Evolutionary conservation across 2,113 vertebrate genomes (phyloP).

Genomic region (Albula glossodonta): DNA sequence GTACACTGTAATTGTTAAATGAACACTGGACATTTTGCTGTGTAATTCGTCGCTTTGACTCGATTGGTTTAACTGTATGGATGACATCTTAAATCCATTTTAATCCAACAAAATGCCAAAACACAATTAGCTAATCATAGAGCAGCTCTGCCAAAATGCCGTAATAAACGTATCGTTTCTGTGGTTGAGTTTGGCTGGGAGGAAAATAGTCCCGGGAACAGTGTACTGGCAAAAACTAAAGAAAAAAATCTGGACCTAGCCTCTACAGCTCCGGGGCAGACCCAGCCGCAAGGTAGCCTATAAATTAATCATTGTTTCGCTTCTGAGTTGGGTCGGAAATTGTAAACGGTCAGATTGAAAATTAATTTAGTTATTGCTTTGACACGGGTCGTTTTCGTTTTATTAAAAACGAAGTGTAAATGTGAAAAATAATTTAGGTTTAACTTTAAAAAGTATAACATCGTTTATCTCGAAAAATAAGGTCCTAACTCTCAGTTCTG

Average conservation of each 20-base stretch:
- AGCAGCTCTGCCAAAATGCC: slow-evolving; percentile 27
- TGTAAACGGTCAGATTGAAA: neutral
- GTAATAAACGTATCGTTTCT: neutral
- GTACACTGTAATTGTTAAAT: neutral
- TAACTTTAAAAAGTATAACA: no score
- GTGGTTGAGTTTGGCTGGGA: slow-evolving; percentile 22
- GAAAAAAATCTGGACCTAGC: neutral
- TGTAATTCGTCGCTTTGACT: neutral
- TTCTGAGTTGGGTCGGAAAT: neutral
- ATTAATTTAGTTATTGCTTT: neutral
- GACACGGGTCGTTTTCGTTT: neutral
- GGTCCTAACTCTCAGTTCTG: no score
- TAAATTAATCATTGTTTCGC: neutral
- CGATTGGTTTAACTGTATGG: neutral
- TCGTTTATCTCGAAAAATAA: no score
- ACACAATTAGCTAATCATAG: slow-evolving; percentile 23
- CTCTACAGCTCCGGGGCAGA: no score
- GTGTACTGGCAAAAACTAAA: slow-evolving; percentile 6
- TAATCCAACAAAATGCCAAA: slow-evolving; percentile 29
- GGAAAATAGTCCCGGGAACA: neutral
- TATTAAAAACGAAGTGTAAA: no score
- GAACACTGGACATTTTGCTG: neutral
- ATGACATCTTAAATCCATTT: neutral
- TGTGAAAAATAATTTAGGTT: no score
- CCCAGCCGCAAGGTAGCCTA: no score